Percentiles rank a stretch among this genome's conserved stretches.
Evolutionary conservation across 2,888 invertebrate species (phyloP).

Genomic region (Pegoplata infirma): DNA sequence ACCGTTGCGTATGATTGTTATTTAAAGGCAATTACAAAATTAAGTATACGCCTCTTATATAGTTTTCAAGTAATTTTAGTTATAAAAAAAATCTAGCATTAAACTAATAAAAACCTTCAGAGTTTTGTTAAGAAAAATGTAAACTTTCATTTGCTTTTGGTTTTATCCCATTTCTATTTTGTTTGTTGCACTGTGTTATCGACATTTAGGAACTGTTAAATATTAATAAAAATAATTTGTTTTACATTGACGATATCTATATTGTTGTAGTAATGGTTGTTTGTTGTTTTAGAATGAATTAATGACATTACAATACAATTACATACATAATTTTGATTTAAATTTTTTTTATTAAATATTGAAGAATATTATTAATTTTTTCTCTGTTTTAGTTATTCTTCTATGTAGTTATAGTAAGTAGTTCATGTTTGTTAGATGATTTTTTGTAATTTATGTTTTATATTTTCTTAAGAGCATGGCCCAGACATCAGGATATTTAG

Average conservation of each 20-base stretch:
- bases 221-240: conserved; percentile 12
- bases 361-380: conserved; percentile 11
- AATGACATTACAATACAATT: not conserved
- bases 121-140: no score
- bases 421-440: not conserved
- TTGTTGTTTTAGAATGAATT: no score
- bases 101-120: no score
- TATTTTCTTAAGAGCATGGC: conserved; percentile 79
- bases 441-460: conserved; percentile 64
- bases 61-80: no score
- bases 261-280: no score
- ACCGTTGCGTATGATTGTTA: no score
- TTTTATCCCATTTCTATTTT: no score
- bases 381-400: conserved; percentile 6
- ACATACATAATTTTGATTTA: not conserved
- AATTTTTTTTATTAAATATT: conserved; percentile 16
- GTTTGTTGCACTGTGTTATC: no score
- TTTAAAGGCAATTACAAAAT: no score
- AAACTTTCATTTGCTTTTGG: no score
- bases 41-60: no score
- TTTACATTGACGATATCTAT: conserved; percentile 28
- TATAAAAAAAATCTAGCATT: no score
- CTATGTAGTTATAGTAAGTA: not conserved
- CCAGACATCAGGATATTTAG: conserved; percentile 80
- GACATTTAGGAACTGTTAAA: conserved; percentile 59